Evolutionary conservation across 1,140 invertebrate species (phyloP), one percentile per base, ranked within the genome.

Genomic region (Tetramorium simillimum): DNA sequence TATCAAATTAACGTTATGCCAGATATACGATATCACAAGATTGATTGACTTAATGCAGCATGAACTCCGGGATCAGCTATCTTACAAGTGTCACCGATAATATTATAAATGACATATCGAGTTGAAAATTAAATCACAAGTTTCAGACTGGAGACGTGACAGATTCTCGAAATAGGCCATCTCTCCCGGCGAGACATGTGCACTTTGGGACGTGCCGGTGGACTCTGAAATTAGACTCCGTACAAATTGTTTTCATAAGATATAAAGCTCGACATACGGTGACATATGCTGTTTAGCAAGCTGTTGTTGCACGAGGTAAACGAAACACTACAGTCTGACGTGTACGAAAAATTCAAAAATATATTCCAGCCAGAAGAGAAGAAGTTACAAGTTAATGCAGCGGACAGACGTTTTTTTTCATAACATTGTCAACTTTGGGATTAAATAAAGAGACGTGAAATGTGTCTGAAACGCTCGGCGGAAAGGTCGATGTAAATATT

Each of bases 111-210:
- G 60, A 78, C 60, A 24, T 12, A 80, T 69, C 77, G 14, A 69
- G 62, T 51, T 53, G 28, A 69, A 78, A 78, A 80, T 80, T 69
- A 70, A 81, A 53, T 70, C 46, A 16, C 49, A 40, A 81, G n/a
- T 70, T 70, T 10, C n/a, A 46, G 24, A 58, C 53, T 46, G 10
- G 69, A 24, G 18, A 46, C 18, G 33, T 24, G 51, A 75, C 56
- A 49, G 70, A 49, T 60, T 84, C 81, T 76, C 46, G 81, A 75
- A 75, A 75, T 84, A 84, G 40, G 37, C 63, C 28, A 84, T 18
- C 51, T 12, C 78, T 43, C 67, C 67, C 80, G 33, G 67, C 37
- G 69, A 73, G 33, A 84, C 69, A 81, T 65, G 12, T 69, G 62
- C 43, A 72, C 69, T 58, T 58, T 43, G 49, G 18, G 37, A 69